Conservation (phyloP, 2,888 invertebrate genomes). For the Lasioglossum lativentre region DNA sequence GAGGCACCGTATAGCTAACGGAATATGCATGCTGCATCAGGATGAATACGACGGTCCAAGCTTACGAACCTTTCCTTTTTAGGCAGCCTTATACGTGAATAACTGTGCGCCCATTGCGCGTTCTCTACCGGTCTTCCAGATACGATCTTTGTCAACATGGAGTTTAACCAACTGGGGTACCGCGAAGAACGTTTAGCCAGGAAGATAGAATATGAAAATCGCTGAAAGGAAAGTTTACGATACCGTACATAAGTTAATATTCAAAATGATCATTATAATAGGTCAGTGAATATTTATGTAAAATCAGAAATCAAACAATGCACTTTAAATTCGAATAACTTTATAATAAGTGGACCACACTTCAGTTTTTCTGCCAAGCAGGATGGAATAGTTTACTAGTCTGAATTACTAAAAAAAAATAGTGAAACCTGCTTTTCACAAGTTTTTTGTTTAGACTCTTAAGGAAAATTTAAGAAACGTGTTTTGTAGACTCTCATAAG, state of each 20-base stretch:
- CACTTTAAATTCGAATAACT: too few relatives aligned
- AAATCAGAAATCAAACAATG: neutral
- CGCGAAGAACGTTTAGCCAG: neutral
- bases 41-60: slow-evolving; percentile 66
- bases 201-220: neutral
- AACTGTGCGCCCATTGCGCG: slow-evolving; percentile 45
- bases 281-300: neutral
- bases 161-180: neutral
- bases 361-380: too few relatives aligned
- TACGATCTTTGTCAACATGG: neutral
- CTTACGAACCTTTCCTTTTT: slow-evolving; percentile 69
- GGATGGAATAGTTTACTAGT: too few relatives aligned
- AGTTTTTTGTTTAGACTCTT: too few relatives aligned
- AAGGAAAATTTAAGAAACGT: too few relatives aligned
- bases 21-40: slow-evolving; percentile 67
- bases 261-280: neutral
- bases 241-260: neutral
- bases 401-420: too few relatives aligned
- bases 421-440: too few relatives aligned
- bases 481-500: too few relatives aligned
- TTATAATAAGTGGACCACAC: too few relatives aligned
- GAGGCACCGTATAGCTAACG: slow-evolving; percentile 72
- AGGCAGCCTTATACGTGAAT: slow-evolving; percentile 58
- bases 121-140: slow-evolving; percentile 34
- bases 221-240: neutral